Base-by-base conservation (phyloP, 2,888 invertebrate species). In the Stomorhina lunata region DNA sequence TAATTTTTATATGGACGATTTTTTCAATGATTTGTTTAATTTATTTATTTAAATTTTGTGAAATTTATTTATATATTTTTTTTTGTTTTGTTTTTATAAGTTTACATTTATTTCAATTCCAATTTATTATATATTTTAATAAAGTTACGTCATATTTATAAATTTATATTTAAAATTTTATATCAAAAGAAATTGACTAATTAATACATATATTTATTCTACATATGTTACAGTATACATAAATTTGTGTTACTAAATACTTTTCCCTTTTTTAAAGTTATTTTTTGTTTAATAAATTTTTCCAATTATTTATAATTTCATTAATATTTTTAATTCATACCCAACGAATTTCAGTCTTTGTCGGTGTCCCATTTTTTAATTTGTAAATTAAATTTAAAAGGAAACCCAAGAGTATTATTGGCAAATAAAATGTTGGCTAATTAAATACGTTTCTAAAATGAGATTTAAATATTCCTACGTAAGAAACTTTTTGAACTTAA, bases 291-390 rank as follows among this genome's bases (percentile, higher is more conserved):
- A 20, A 61, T 50, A 22, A 48, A 22, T 48, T 10, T 40, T 59
- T 55, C 20, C 2, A 65, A 53, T 57, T 34, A n/a, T 29, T 32
- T 48, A 48, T 59, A 32, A 61, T 61, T 69, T 77, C 12, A 63
- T 57, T 9, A 50, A 66, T 48, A 68, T 73, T 50, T 81, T 63
- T 32, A 55, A 68, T 81, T 78, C 73, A 69, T 73, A 69, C 25
- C 48, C 57, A 75, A 65, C 45, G 78, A 79, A 82, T 65, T 78
- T 82, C 81, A 82, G 81, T 82, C 78, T 82, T 82, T 79, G 29
- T 69, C 69, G 57, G 55, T 78, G 63, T 69, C 43, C 22, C 17
- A 55, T 73, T 69, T 57, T 50, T 34, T 37, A 34, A 57, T 2
- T n/a, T 32, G 25, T 27, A 53, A 32, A 59, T 55, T 17, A 4